Evolutionary conservation across 2,797 vertebrate genomes (phyloP).

Genomic region (Prionace glauca): DNA sequence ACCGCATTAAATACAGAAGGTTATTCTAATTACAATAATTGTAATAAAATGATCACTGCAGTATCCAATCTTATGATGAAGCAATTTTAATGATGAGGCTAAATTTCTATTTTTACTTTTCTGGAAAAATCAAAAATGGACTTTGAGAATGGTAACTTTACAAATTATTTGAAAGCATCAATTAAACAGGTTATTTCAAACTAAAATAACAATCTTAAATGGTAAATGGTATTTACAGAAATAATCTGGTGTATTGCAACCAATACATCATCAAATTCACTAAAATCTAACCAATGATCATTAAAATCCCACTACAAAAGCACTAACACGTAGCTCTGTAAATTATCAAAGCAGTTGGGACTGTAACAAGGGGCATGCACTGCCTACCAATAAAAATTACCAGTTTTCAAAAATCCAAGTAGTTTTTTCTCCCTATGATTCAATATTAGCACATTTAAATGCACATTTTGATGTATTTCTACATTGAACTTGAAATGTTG

Average conservation of each 20-base stretch:
- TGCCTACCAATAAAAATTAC: not conserved
- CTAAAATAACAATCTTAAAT: not conserved
- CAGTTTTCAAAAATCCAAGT: not conserved
- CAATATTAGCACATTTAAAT: not conserved
- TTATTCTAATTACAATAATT: not conserved
- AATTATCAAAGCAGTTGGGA: not conserved
- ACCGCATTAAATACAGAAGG: not conserved
- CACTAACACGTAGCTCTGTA: not conserved
- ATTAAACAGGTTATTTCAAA: not conserved
- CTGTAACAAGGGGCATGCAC: not conserved
- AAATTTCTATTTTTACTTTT: not conserved
- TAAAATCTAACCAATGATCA: not conserved
- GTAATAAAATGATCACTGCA: constrained; percentile 8
- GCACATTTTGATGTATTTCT: not conserved
- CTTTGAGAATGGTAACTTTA: not conserved
- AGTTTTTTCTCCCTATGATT: not conserved
- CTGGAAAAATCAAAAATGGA: not conserved
- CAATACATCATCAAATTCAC: not conserved
- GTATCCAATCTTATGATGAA: not conserved
- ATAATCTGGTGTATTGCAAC: not conserved
- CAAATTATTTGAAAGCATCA: not conserved
- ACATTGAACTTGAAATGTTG: not conserved
- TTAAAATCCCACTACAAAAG: not conserved
- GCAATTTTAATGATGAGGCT: not conserved
- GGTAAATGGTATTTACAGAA: not conserved